Evolutionary conservation across 2,888 invertebrate species (phyloP), one percentile per base, ranked within the genome.

Genomic region (Nephrocerus scutellatus): DNA sequence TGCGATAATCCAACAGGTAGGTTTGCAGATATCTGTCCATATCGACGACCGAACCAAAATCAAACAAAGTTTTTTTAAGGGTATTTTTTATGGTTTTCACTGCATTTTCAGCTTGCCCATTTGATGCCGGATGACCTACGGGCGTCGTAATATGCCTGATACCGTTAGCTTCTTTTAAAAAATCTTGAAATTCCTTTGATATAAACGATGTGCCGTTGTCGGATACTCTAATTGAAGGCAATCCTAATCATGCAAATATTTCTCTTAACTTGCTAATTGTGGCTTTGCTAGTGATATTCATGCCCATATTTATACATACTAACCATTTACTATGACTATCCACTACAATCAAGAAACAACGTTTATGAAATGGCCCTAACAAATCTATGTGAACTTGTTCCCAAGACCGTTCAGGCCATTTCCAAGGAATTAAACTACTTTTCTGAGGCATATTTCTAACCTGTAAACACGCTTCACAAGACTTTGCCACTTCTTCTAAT

Each of bases 301-400:
- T 16, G 13, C 38, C 26, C 38, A 38, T 38, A 23, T 47, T 37
- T 5, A 44, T 28, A 16, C 46, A 40, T 40, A 56, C 51, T 9
- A 48, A 34, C 47, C 52, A 51, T 26, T 48, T 52, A 28, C 48
- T 50, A 30, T 53, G 48, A 23, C 50, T 49, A 30, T 52, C 45
- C 0, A 53, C 39, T 5, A 54, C 23, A 18, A 47, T 31, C 6
- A 46, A 35, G 34, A 37, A 50, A 35, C 28, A 38, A 15, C 39
- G 38, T 9, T 43, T 36, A n/a, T 24, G 19, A 39, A 43, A 23
- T 14, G 47, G 47, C 3, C 47, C 48, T 10, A 39, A 35, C 20
- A 47, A 45, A 39, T 44, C 41, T 10, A 39, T 28, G 14, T 46
- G 41, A n/a, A 46, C 9, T 8, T 41, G 18, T 6, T 30, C 34